These are phyloP conservation scores for Notarius lentiginosus DNA, from an alignment of 2,113 vertebrate species.

Conservation along the genomic window DNA sequence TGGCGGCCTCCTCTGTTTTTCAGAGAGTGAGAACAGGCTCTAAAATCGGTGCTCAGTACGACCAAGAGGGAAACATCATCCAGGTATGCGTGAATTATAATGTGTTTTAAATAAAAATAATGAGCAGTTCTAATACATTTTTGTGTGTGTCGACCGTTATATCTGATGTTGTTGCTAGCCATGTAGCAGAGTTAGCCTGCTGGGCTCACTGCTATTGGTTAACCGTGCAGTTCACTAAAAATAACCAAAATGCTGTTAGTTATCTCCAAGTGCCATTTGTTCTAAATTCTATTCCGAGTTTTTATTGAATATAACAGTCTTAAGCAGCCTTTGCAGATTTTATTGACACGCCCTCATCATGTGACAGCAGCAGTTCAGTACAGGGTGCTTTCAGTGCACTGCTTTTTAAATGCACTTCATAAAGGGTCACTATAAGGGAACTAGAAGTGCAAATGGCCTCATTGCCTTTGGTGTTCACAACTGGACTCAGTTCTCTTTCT, in stretches of 20 bases:
- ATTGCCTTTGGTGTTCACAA: not conserved
- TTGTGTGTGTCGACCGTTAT: not conserved
- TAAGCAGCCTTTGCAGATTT: not conserved
- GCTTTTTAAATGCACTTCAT: not conserved
- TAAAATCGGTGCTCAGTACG: conserved; percentile 72
- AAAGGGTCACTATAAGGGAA: not conserved
- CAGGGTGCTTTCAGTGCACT: not conserved
- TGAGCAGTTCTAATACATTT: too few species aligned
- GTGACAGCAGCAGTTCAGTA: not conserved
- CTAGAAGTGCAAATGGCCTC: not conserved
- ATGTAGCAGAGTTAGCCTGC: not conserved
- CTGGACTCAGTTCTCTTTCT: not conserved
- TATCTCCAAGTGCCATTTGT: not conserved
- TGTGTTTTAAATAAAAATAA: not conserved
- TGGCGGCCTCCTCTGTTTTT: conserved; percentile 74
- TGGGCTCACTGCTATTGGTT: not conserved
- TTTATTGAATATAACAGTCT: not conserved
- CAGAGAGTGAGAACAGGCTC: conserved; percentile 72
- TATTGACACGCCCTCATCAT: not conserved
- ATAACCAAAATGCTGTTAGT: not conserved
- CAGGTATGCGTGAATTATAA: conserved; percentile 61
- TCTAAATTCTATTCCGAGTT: too few species aligned
- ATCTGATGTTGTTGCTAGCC: not conserved
- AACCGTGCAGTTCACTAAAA: not conserved
- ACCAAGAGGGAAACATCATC: conserved; percentile 75